phyloP scores from a whole-genome alignment of 2,797 vertebrate species.

The Amblyopsis hoosieri region DNA sequence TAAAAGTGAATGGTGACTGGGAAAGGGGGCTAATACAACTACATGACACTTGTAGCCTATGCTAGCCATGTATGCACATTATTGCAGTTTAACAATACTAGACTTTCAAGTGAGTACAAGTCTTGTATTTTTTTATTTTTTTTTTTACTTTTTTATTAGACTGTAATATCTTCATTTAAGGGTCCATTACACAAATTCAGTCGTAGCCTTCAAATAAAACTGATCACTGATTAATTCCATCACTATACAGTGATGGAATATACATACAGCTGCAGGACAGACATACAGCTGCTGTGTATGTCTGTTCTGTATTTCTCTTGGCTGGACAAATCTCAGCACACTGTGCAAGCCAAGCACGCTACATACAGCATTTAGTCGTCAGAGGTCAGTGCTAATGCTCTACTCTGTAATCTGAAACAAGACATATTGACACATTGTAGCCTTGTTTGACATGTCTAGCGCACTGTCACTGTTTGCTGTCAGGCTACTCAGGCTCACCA shows the following conservation, averaged over 20 bases:
- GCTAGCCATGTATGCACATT: too few relatives aligned
- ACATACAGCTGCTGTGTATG: neutral
- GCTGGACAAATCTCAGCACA: conserved; percentile 32
- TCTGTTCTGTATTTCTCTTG: conserved; percentile 14
- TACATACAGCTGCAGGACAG: too few relatives aligned
- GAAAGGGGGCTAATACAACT: conserved; percentile 39
- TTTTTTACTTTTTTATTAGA: neutral
- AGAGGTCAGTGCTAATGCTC: too few relatives aligned
- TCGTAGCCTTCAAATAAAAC: neutral
- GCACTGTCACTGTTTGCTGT: too few relatives aligned
- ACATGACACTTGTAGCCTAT: conserved; percentile 1
- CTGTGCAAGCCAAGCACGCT: neutral
- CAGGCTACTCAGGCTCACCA: too few relatives aligned
- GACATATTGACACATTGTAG: too few relatives aligned
- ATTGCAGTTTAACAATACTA: too few relatives aligned
- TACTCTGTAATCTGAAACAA: too few relatives aligned
- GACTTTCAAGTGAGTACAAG: conserved; percentile 57
- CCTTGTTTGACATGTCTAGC: too few relatives aligned
- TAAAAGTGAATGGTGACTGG: neutral
- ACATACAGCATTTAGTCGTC: too few relatives aligned
- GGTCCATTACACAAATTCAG: neutral
- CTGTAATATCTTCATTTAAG: neutral
- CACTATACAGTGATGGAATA: too few relatives aligned
- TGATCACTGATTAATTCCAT: neutral
- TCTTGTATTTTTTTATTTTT: neutral